Evolutionary conservation across 2,113 vertebrate genomes (phyloP).

Genomic region (Neodontobutis hainanensis): DNA sequence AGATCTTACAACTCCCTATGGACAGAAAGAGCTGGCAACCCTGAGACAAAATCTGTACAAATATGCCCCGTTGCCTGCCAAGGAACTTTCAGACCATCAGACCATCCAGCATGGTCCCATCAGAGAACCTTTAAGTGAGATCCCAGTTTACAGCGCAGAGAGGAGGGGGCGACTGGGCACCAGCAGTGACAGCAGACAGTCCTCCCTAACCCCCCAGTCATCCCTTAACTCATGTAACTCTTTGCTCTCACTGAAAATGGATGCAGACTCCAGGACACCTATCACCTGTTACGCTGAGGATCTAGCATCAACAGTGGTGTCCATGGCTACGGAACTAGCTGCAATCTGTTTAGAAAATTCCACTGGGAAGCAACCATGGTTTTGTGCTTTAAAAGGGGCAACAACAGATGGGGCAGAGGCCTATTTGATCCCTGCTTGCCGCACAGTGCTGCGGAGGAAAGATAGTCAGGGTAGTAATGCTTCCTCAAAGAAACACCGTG

Average conservation of each 20-base stretch:
- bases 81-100: conserved; percentile 60
- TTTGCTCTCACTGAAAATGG: conserved; percentile 71
- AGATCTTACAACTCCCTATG: conserved; percentile 22
- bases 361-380: conserved; percentile 95
- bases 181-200: conserved; percentile 73
- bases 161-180: conserved; percentile 57
- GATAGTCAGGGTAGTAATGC: conserved; percentile 77
- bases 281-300: conserved; percentile 94
- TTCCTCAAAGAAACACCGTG: conserved; percentile 87
- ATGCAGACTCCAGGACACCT: conserved; percentile 80
- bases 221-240: conserved; percentile 72
- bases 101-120: conserved; percentile 50
- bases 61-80: conserved; percentile 34
- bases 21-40: conserved; percentile 29
- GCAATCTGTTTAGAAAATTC: conserved; percentile 97
- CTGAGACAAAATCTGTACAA: conserved; percentile 59
- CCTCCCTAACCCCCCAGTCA: conserved; percentile 77
- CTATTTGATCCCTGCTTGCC: conserved; percentile 83
- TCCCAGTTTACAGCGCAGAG: conserved; percentile 42
- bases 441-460: conserved; percentile 85
- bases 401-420: conserved; percentile 66
- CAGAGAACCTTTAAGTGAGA: conserved; percentile 67
- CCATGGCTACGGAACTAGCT: conserved; percentile 98
- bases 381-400: conserved; percentile 89
- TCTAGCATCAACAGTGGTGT: conserved; percentile 93